Percentiles rank a stretch among this genome's conserved stretches.
Conservation (phyloP, 2,888 invertebrate genomes). For the Lysandra bellargus region DNA sequence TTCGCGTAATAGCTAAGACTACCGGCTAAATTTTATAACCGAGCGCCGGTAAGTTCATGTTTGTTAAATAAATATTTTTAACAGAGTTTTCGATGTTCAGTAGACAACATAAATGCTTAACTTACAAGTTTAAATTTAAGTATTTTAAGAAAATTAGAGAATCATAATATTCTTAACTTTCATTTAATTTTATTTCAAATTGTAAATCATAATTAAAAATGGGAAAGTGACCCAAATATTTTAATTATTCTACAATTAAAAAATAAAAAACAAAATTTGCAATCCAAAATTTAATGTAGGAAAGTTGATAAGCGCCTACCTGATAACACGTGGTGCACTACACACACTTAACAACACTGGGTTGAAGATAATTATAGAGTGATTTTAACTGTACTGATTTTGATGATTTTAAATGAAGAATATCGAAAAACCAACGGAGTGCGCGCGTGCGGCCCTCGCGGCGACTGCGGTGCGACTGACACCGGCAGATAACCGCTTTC, state of each 20-base stretch:
- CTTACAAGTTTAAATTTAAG: too few relatives aligned
- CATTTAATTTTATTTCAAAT: background rate
- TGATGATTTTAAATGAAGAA: slow-evolving; percentile 24
- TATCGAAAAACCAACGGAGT: slow-evolving; percentile 20
- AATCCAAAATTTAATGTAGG: background rate
- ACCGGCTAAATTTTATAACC: background rate
- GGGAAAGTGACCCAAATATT: background rate
- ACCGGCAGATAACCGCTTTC: slow-evolving; percentile 3
- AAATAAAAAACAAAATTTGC: background rate
- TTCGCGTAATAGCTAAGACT: background rate
- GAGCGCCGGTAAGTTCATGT: background rate
- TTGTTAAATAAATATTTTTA: too few relatives aligned
- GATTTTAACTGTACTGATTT: background rate
- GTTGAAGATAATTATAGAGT: background rate
- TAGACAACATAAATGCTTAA: too few relatives aligned
- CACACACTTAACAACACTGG: slow-evolving; percentile 16
- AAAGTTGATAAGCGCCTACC: background rate
- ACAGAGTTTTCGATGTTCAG: too few relatives aligned
- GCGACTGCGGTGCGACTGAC: background rate
- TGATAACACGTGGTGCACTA: slow-evolving; percentile 11
- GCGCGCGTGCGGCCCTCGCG: slow-evolving; percentile 19
- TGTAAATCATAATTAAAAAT: background rate
- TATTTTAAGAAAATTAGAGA: background rate
- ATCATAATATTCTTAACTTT: background rate
- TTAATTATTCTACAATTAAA: background rate